Percentiles rank a stretch among this genome's conserved stretches.
These are phyloP conservation scores for Drosophila neonasuta DNA, from an alignment of 2,888 invertebrate species.

Conservation along the genomic window DNA sequence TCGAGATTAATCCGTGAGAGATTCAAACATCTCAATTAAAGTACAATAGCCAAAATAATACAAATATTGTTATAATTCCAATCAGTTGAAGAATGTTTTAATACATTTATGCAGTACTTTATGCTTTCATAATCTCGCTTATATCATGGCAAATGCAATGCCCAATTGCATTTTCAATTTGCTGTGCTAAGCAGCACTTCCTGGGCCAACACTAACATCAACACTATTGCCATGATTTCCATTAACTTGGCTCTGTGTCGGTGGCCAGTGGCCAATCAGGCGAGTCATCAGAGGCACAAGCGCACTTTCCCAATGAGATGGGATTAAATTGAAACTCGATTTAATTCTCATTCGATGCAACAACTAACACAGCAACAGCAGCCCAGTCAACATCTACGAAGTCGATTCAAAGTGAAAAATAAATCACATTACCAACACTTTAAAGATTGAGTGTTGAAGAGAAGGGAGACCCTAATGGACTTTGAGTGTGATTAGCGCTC, in stretches of 20 bases:
- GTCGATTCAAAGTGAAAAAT: slow-evolving; percentile 29
- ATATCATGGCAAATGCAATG: slow-evolving; percentile 34
- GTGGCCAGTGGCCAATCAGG: slow-evolving; percentile 42
- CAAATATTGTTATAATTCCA: background rate
- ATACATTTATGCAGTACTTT: background rate
- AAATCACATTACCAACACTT: slow-evolving; percentile 15
- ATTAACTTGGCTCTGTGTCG: slow-evolving; percentile 37
- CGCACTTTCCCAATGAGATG: slow-evolving; percentile 16
- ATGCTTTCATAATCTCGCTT: slow-evolving; percentile 37
- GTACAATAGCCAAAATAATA: background rate
- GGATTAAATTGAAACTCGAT: slow-evolving; percentile 42
- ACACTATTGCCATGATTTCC: slow-evolving; percentile 30
- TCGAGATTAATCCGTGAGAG: background rate
- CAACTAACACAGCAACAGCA: slow-evolving; percentile 28
- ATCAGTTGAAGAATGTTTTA: background rate
- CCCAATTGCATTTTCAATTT: slow-evolving; percentile 46
- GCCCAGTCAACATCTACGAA: slow-evolving; percentile 22
- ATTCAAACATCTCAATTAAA: background rate
- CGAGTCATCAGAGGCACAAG: slow-evolving; percentile 39
- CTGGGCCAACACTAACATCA: slow-evolving; percentile 35
- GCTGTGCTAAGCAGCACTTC: slow-evolving; percentile 51
- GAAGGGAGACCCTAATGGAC: slow-evolving; percentile 36
- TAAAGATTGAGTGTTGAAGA: slow-evolving; percentile 21
- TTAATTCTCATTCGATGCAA: slow-evolving; percentile 38
- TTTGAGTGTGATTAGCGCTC: slow-evolving; percentile 66